Evolutionary conservation across 2,888 invertebrate genomes (phyloP), one percentile per base, ranked within the genome.

Genomic region (Philonicus albiceps): DNA sequence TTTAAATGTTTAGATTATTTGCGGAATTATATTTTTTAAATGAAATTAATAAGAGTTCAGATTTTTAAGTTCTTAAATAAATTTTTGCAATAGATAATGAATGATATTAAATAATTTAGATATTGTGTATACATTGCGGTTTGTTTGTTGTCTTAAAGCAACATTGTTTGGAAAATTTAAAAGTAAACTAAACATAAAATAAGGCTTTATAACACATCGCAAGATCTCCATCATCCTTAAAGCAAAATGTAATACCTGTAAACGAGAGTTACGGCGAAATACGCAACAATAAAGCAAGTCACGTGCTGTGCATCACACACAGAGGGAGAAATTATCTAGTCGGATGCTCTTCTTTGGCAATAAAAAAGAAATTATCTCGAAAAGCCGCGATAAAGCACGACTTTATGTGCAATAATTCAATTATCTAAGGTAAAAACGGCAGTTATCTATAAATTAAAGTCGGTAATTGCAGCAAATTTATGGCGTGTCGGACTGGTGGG

Each of bases 381-480:
- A 81, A 76, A 81, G 49, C 27, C 81, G 55, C 49, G 49, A 64
- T 27, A 34, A 81, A 81, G 22, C 64, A 55, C 27, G 19, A 34
- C 81, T 22, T 55, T 81, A 81, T 81, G 81, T 55, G 81, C 55
- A 53, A 81, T 81, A 81, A 81, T 81, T 81, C 55, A 81, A 55
- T 81, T 81, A 81, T 81, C 81, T 81, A 81, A 81, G 81, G 55
- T 81, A 81, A 81, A 81, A 81, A 55, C 55, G 55, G 81, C 81
- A 81, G 81, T 81, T 80, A 49, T 80, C 80, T 80, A 49, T 80
- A 80, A 80, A 80, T 80, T 81, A 81, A 55, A 81, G 81, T 55
- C 27, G 55, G 55, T 81, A 81, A 81, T 81, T 81, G 81, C 81
- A 64, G 22, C 55, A 37, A 55, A 81, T 81, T 81, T 81, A 81